Base-by-base conservation (phyloP, 2,797 vertebrate genomes). In the Propithecus perrieri region DNA sequence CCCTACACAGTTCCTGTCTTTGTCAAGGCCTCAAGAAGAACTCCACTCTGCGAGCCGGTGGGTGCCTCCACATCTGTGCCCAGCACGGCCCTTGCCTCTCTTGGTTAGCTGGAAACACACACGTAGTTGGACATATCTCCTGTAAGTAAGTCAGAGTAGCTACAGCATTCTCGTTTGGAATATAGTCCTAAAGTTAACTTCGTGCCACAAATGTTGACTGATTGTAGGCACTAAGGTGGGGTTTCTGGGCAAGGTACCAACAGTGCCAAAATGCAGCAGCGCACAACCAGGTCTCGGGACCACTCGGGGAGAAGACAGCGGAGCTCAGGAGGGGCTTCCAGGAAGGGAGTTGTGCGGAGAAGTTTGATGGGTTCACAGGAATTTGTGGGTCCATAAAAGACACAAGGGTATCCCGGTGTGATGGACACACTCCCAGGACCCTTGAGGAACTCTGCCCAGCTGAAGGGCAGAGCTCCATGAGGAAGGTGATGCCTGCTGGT, bases 11-110 rank as follows among this genome's bases (percentile, higher is more conserved):
- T n/a, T 83, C 71, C 5, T 9, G 10, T 22, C 48, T 38, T 46
- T 48, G n/a, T 50, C 30, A 80, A 76, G 43, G 2, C 24, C 38
- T 80, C 38, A 17, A n/a, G 17, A 38, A 55, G 24, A 79, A 28
- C 13, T 2, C 2, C 46, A 38, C 20, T 24, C 35, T 8, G 0
- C 12, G 2, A 41, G 30, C 33, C 0, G 4, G 24, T 10, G 2
- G 9, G 17, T 43, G 2, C 17, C 2, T 63, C 75, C n/a, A 22
- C 41, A 6, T 59, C 53, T 80, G 15, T 24, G 71, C n/a, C 33
- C n/a, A 14, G 71, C 14, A 46, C 0, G 0, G 8, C 30, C 20
- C 75, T 46, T 4, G 11, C 43, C n/a, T 67, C 74, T 91, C 30
- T 2, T 9, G 55, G 65, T 81, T 48, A 76, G 50, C 41, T 20